Conservation (phyloP, 2,888 invertebrate species). For the Neocrepidodera transversa region DNA sequence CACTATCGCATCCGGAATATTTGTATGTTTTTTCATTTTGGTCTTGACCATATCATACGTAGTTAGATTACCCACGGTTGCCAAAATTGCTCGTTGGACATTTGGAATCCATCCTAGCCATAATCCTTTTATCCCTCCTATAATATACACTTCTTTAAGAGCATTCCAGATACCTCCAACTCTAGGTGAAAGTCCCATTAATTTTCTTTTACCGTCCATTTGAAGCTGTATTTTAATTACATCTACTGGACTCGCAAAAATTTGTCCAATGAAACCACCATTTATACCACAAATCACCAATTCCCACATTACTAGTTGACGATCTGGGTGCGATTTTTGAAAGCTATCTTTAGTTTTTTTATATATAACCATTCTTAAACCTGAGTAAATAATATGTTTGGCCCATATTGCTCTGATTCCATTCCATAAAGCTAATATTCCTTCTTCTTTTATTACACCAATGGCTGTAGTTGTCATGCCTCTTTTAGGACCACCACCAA, state of each 20-base stretch:
- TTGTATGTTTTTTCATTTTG: constrained; percentile 69
- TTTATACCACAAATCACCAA: constrained; percentile 73
- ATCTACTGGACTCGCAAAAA: constrained; percentile 89
- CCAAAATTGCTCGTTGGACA: constrained; percentile 81
- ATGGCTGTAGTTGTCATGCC: constrained; percentile 84
- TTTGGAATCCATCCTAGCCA: constrained; percentile 89
- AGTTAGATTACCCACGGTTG: constrained; percentile 84
- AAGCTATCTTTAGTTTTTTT: constrained; percentile 74
- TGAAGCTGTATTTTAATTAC: constrained; percentile 94
- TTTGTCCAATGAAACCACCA: constrained; percentile 88
- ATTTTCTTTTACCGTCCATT: constrained; percentile 84
- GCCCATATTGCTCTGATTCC: constrained; percentile 88
- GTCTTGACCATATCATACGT: constrained; percentile 89
- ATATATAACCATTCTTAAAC: constrained; percentile 85
- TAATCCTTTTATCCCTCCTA: constrained; percentile 80
- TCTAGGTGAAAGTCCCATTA: constrained; percentile 82
- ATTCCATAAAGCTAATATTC: constrained; percentile 81
- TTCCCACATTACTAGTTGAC: constrained; percentile 73
- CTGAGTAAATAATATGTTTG: constrained; percentile 84
- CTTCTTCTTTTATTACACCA: constrained; percentile 86
- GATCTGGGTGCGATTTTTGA: constrained; percentile 65
- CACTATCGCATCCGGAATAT: constrained; percentile 73
- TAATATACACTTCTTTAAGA: constrained; percentile 72
- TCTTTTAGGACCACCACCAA: constrained; percentile 67
- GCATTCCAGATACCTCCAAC: constrained; percentile 80